phyloP scores from a whole-genome alignment of 37 sponge, comb jelly and placozoan species.

The Hexactinellida sp. region DNA sequence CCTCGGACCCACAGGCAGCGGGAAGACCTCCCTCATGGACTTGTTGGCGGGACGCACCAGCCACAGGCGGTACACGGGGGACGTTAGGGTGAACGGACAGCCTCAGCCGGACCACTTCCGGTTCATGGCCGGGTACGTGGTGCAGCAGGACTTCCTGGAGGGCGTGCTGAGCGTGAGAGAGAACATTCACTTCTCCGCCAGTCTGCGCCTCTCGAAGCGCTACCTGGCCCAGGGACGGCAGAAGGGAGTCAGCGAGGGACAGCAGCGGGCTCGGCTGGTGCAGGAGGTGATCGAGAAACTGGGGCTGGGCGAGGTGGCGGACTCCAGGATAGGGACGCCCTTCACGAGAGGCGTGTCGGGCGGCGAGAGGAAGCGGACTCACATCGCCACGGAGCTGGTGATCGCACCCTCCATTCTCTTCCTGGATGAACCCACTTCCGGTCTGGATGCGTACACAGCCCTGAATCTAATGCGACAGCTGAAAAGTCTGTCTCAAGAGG shows the following conservation, averaged over 20 bases:
- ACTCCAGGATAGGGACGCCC: conserved; percentile 46
- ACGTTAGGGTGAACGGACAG: conserved; percentile 35
- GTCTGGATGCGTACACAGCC: conserved; percentile 60
- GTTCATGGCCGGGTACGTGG: conserved; percentile 55
- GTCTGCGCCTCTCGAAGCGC: conserved; percentile 31
- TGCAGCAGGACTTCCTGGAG: conserved; percentile 51
- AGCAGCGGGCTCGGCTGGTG: conserved; percentile 30
- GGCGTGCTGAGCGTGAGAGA: conserved; percentile 50
- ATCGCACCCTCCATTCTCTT: conserved; percentile 42
- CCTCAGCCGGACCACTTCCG: conserved; percentile 38
- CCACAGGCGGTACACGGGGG: conserved; percentile 20
- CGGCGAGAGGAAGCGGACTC: conserved; percentile 57
- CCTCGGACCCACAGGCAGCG: background rate
- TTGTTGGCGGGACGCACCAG: conserved; percentile 51
- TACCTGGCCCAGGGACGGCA: background rate
- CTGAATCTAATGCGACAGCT: conserved; percentile 38
- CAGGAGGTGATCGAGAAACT: conserved; percentile 47
- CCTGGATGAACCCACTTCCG: conserved; percentile 62
- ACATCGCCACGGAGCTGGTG: conserved; percentile 66
- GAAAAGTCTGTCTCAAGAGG: background rate
- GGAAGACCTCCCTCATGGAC: conserved; percentile 32
- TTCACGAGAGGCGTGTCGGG: conserved; percentile 58
- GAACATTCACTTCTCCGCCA: conserved; percentile 54
- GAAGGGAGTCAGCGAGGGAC: background rate
- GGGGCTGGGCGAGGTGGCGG: conserved; percentile 37